Conservation (phyloP, 2,113 vertebrate genomes). For the Gymnobelideus leadbeateri region DNA sequence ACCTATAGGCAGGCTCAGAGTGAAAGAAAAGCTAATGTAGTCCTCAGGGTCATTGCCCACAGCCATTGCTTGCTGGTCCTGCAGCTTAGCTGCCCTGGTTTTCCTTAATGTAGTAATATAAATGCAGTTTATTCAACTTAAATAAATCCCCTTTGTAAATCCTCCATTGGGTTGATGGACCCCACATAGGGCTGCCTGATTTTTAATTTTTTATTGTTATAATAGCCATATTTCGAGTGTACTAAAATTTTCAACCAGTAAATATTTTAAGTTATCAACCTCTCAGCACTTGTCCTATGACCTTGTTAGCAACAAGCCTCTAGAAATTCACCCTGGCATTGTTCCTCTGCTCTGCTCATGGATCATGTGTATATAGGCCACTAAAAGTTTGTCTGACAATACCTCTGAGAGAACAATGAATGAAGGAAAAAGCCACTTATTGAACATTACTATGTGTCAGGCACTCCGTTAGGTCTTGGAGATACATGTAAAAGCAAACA, state of each 20-base stretch:
- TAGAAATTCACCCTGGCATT: not conserved
- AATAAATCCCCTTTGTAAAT: not conserved
- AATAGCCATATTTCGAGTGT: not conserved
- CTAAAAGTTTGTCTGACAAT: not conserved
- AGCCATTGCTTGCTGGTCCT: not conserved
- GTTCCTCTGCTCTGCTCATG: not conserved
- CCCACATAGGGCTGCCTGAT: not conserved
- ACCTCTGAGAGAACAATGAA: not conserved
- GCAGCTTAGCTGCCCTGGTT: not conserved
- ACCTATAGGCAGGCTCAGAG: not conserved
- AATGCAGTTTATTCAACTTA: conserved; percentile 5
- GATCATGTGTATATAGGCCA: not conserved
- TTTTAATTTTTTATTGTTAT: not conserved
- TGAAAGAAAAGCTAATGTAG: not conserved
- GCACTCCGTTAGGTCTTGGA: not conserved
- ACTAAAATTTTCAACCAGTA: not conserved
- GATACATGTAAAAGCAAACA: not conserved
- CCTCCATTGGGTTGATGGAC: not conserved
- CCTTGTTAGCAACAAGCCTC: not conserved
- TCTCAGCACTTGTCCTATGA: not conserved
- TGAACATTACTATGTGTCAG: not conserved
- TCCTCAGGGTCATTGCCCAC: not conserved
- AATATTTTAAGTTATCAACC: not conserved
- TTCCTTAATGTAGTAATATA: conserved; percentile 8
- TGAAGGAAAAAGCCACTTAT: not conserved